Base-by-base conservation (phyloP, 1,140 invertebrate genomes). In the Drosophila funebris region DNA sequence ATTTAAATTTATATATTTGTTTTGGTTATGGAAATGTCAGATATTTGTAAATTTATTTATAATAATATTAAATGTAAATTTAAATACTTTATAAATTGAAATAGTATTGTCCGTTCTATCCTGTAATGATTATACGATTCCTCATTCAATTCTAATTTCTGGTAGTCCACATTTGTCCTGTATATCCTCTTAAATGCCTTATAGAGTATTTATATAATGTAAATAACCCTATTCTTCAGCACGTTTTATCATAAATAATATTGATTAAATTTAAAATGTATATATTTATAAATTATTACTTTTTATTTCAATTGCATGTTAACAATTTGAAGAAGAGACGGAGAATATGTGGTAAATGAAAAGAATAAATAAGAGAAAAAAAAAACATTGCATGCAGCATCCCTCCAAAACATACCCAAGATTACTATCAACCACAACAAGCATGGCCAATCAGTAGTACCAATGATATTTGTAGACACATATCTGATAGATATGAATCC, bases 281-380 rank as follows among this genome's bases (percentile, higher is more conserved):
- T n/a, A 61, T 37, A 43, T 54, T 43, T 37, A 46, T 16, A 41
- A 22, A 71, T 22, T 46, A 33, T 24, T 57, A 53, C 39, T 58
- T 70, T 66, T 44, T 62, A 62, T 24, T 73, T 73, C 27, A 39
- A 64, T 80, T 85, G 85, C 79, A 90, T 89, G 77, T 68, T 72
- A 56, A 74, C 58, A 56, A 87, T 74, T 73, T 82, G 70, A 68
- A 78, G 85, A 90, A 81, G 79, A 89, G 41, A 70, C 85, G 56
- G 77, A 90, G 69, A 90, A 90, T 79, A 85, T 85, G 36, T 89
- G 81, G 76, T 90, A 90, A 90, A 73, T 46, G 20, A 27, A n/a
- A 41, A n/a, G n/a, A n/a, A n/a, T n/a, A n/a, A n/a, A n/a, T n/a
- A n/a, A n/a, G n/a, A n/a, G n/a, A n/a, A 16, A 37, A 66, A 72